Base-by-base conservation (phyloP, 1,140 invertebrate genomes). In the Caenorhabditis inopinata region DNA sequence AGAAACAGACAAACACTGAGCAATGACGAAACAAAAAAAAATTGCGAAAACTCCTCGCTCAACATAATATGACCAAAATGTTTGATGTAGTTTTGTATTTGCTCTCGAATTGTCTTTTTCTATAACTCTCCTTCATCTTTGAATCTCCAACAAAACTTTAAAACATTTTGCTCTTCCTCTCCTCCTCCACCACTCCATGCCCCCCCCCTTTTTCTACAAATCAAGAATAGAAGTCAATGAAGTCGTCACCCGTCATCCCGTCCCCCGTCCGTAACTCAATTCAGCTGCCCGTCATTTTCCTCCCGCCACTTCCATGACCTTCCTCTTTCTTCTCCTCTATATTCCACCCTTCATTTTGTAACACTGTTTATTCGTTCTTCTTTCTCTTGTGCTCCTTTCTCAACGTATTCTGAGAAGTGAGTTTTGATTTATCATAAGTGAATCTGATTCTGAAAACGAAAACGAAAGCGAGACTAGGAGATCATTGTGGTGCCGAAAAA, bases 221-320 rank as follows among this genome's bases (percentile, higher is more conserved):
- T 68, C 58, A 68, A 68, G 58, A 68, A 68, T 68, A 68, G 58
- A 68, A 35, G 58, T 68, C 58, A 68, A 68, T 68, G 58, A 68
- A 68, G 58, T 68, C 58, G n/a, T 27, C 51, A 5, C n/a, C 27
- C 16, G 3, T 68, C 58, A 18, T 38, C 32, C 16, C 27, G 23
- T 68, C n/a, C 32, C 4, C 5, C n/a, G 32, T 68, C 58, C 58
- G 58, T 68, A 68, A 68, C 58, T 68, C 58, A 68, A 68, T 68
- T 68, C 58, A 68, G 7, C 5, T 32, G 6, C 51, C 27, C 23
- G 49, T 18, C 58, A 6, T 42, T 42, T 42, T 42, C 32, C 32
- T 38, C 32, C 38, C 38, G 38, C 38, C 14, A 68, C 58, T 38
- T 68, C 32, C 32, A 58, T 58, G 51, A 58, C 51, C 51, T 58